Base-by-base conservation (phyloP, 2,113 vertebrate species). In the Cacatua alba region DNA sequence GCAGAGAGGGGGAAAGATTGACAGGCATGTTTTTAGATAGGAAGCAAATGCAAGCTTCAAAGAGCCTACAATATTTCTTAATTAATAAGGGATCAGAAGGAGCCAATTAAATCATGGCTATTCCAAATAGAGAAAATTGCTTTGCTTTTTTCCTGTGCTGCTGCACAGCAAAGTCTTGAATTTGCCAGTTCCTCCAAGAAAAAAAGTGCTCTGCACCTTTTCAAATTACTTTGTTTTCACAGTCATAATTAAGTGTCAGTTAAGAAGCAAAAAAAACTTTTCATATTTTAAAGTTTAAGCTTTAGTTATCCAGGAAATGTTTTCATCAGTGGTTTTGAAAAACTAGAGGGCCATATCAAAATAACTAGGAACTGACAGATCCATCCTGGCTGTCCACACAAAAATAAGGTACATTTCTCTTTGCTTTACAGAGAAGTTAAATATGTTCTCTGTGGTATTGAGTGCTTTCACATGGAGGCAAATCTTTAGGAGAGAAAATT, bases 11-110 rank as follows among this genome's bases (percentile, higher is more conserved):
- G 48, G 26, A 25, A 77, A 80, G 94, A 90, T 6, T 78, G 85
- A 88, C 82, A 88, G 90, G 37, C 6, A 4, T 74, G 60, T 55
- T 94, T 96, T 94, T 81, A 93, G 72, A 72, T 41, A 76, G 71
- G 53, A 90, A 96, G 79, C 28, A 93, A 84, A 94, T 49, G 46
- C 46, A 76, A 33, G 53, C 59, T 92, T 95, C 94, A 95, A 94
- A 96, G 79, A 95, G 59, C 46, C 59, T 90, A 49, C 70, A 86
- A 67, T 75, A 86, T 88, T 90, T 94, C 96, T 93, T 88, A 96
- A 95, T 91, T 94, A 94, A 88, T 94, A 91, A 91, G 64, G 55
- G 37, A 92, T 92, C 95, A 92, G 80, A 88, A 86, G 91, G 65
- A 97, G 64, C 69, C 88, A 92, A 94, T 95, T 96, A 97, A 91